phyloP scores from a whole-genome alignment of 2,888 invertebrate genomes.

The Resseliella maxima region DNA sequence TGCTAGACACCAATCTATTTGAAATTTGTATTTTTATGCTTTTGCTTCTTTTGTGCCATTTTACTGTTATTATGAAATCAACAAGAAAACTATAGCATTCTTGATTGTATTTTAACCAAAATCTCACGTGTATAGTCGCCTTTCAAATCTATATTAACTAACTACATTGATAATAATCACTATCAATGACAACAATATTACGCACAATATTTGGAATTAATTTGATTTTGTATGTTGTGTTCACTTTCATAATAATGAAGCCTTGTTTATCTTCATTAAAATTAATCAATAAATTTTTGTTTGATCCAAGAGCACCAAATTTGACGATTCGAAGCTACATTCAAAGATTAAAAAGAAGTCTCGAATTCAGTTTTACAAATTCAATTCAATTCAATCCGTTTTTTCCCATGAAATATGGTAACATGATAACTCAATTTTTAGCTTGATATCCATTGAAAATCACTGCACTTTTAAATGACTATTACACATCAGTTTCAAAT shows the following conservation, averaged over 20 bases:
- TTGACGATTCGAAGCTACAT: too few species aligned
- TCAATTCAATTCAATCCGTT: too few species aligned
- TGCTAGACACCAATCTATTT: neutral
- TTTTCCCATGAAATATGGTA: too few species aligned
- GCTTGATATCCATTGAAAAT: too few species aligned
- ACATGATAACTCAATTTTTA: too few species aligned
- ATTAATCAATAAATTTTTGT: too few species aligned
- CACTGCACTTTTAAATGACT: too few species aligned
- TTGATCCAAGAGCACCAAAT: too few species aligned
- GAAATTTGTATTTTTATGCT: neutral
- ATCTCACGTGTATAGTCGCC: neutral
- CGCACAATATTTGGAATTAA: neutral
- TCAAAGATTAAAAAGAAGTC: too few species aligned
- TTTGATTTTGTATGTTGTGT: neutral
- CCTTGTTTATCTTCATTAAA: too few species aligned
- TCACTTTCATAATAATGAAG: neutral
- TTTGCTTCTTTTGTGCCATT: neutral
- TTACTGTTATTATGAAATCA: slow-evolving; percentile 17
- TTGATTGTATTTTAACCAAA: neutral
- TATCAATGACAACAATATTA: neutral
- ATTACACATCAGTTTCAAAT: too few species aligned
- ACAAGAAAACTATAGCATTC: slow-evolving; percentile 6
- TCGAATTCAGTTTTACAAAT: too few species aligned
- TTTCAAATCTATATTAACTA: neutral
- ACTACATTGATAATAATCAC: neutral